Evolutionary conservation across 1,140 invertebrate species (phyloP).

Genomic region (Pogonus chalceus): DNA sequence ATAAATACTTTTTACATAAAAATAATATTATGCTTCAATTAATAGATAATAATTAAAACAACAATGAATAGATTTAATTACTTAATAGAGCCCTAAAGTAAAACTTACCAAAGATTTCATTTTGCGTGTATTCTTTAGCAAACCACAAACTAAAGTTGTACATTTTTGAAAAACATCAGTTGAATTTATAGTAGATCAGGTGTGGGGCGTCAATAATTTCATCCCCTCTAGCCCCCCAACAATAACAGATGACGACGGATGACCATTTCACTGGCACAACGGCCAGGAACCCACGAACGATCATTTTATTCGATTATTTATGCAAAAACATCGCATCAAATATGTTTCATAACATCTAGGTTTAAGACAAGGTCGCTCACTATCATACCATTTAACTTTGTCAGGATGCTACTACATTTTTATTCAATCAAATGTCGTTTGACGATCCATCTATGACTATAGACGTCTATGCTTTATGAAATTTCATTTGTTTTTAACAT

Average conservation of each 20-base stretch:
- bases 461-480: too few species aligned
- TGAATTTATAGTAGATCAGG: not conserved
- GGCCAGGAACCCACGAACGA: not conserved
- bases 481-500: too few species aligned
- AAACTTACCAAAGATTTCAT: not conserved
- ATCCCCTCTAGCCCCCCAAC: not conserved
- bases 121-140: not conserved
- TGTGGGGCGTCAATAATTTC: not conserved
- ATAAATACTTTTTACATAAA: too few species aligned
- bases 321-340: not conserved
- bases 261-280: not conserved
- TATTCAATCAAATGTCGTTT: not conserved
- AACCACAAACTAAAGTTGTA: not conserved
- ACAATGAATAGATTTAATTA: too few species aligned
- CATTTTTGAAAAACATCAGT: not conserved
- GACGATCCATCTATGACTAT: too few species aligned
- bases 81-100: too few species aligned
- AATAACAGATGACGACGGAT: too few species aligned
- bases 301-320: conserved; percentile 2
- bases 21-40: too few species aligned
- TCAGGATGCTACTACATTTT: not conserved
- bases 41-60: too few species aligned
- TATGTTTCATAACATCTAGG: not conserved
- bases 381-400: not conserved
- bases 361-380: not conserved